A percentile compares a stretch with the other conserved stretches of the same genome.
Evolutionary conservation across 2,113 vertebrate species (phyloP).

Genomic region (Mustelus asterias): DNA sequence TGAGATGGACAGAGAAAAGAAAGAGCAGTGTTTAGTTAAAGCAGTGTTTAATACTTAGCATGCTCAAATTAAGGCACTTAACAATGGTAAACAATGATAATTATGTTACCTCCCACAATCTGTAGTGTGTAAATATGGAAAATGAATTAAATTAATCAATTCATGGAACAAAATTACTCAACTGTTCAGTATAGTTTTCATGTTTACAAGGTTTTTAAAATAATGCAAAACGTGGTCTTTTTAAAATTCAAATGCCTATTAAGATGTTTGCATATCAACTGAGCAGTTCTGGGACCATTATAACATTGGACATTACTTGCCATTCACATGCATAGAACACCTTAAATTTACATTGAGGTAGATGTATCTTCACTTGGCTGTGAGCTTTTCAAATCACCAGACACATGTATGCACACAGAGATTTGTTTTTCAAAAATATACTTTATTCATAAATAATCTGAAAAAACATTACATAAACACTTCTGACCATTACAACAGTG

Average conservation of each 20-base stretch:
- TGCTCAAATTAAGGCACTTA: neutral
- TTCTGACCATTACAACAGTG: too few species aligned
- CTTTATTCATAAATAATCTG: too few species aligned
- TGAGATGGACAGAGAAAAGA: neutral
- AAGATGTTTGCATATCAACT: neutral
- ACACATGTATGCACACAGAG: neutral
- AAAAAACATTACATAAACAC: too few species aligned
- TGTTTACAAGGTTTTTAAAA: neutral
- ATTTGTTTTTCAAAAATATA: too few species aligned
- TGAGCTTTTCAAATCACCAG: neutral
- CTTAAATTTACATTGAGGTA: neutral
- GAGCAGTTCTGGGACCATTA: neutral
- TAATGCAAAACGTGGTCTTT: neutral
- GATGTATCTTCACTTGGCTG: neutral
- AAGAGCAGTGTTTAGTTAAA: neutral
- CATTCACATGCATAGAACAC: neutral
- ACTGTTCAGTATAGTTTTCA: neutral
- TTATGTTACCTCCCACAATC: neutral
- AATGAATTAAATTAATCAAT: neutral
- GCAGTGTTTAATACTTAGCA: neutral
- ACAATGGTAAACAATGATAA: neutral
- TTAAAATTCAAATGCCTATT: neutral
- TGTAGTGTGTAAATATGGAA: neutral
- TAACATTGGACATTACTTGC: neutral
- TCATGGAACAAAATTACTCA: neutral